Evolutionary conservation across 1,140 invertebrate species (phyloP), one percentile per base, ranked within the genome.

Genomic region (Oryctes rhinoceros): DNA sequence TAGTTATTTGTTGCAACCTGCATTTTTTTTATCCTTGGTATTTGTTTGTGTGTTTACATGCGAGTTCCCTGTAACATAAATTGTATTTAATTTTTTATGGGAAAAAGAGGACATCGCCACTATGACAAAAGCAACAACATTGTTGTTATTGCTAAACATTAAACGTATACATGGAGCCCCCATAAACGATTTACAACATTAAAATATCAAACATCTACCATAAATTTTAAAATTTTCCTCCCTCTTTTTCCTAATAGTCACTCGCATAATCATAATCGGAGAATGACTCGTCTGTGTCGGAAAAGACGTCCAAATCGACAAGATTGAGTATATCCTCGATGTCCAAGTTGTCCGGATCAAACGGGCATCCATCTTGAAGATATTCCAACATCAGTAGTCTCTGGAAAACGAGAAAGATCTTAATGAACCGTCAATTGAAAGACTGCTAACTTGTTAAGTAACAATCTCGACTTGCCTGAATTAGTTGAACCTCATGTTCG

Each of bases 91-190:
- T 62, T 62, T 20, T 62, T 62, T 62, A 10, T 62, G 20, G 24
- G 24, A 30, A 35, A 67, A 67, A 67, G 65, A 67, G 65, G 30
- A 67, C 65, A 67, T 35, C 18, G 65, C 65, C 65, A 24, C 18
- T 30, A 67, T 20, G 10, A 67, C 18, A 67, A 24, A 67, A 67
- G 65, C 65, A 67, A 67, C 65, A 67, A 67, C 65, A 20, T 18
- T 35, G 65, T 67, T 18, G 65, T 24, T 24, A 24, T 67, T 67
- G 65, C 65, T 67, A 30, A 67, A 24, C 18, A 30, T 67, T 30
- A 67, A 24, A 67, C 65, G 65, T 67, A 67, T 67, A 67, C 65
- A 67, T 67, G 65, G 65, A 67, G 30, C 65, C 65, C 20, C 30
- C 65, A 24, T 3, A 67, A 30, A 67, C 4, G n/a, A 15, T 18